These are phyloP conservation scores for Baryphthengus martii DNA, from an alignment of 2,113 vertebrate species.

Conservation along the genomic window DNA sequence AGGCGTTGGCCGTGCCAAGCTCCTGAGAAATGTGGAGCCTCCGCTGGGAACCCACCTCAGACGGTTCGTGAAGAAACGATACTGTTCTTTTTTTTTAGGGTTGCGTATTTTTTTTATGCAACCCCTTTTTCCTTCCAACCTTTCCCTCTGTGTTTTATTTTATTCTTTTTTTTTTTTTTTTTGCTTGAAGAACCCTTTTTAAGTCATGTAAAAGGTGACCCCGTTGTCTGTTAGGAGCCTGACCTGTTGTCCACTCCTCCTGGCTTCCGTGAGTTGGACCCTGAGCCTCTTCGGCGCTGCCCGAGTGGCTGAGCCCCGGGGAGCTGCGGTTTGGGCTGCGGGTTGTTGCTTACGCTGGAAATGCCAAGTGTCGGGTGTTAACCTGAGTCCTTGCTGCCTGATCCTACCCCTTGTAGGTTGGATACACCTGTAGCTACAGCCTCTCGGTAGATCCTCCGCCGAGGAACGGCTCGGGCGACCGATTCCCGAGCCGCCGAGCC, in stretches of 20 bases:
- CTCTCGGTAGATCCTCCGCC: not conserved
- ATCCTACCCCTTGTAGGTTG: not conserved
- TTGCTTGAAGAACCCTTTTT: not conserved
- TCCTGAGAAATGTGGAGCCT: not conserved
- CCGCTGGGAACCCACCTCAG: not conserved
- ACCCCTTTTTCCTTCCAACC: not conserved
- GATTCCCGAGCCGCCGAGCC: not conserved
- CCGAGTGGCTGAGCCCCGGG: not conserved
- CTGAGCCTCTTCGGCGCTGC: not conserved
- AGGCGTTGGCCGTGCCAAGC: constrained; percentile 16
- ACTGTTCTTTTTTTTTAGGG: rapidly evolving
- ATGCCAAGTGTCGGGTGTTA: not conserved
- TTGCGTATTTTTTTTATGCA: not conserved
- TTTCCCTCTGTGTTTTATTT: not conserved
- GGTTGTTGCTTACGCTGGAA: not conserved
- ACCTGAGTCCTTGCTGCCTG: not conserved
- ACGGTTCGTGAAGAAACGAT: not conserved
- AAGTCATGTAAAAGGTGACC: not conserved
- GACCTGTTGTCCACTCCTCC: not conserved
- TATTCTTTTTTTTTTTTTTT: not conserved
- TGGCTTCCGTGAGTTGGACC: not conserved
- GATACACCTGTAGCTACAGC: not conserved
- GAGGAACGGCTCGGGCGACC: not conserved
- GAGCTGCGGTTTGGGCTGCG: not conserved
- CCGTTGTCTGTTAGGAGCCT: not conserved